A percentile compares a stretch with the other conserved stretches of the same genome.
Conservation (phyloP, 2,113 vertebrate genomes). For the Pygoscelis antarcticus region DNA sequence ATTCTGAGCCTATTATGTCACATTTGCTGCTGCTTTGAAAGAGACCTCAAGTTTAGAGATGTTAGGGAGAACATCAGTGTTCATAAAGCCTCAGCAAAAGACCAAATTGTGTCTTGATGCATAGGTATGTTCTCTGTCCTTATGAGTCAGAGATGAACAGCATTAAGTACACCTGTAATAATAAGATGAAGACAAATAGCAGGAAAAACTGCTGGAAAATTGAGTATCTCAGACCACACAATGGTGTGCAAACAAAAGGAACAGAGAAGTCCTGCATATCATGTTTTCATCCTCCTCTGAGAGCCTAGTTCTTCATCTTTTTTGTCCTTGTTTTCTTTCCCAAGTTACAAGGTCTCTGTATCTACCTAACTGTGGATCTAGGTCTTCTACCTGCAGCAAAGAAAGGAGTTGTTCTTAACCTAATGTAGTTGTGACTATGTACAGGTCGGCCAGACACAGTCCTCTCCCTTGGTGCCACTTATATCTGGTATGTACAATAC, state of each 20-base stretch:
- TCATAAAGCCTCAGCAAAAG: neutral
- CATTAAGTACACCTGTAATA: neutral
- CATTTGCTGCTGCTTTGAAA: neutral
- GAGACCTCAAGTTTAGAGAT: neutral
- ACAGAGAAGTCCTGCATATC: neutral
- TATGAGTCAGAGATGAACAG: neutral
- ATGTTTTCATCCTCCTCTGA: neutral
- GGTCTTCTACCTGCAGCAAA: neutral
- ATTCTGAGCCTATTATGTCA: neutral
- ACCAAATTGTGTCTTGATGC: neutral
- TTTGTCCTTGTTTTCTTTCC: neutral
- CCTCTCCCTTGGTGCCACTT: neutral
- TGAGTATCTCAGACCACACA: neutral
- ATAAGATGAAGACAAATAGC: neutral
- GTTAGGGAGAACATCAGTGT: neutral
- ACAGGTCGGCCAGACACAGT: neutral
- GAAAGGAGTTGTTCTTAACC: neutral
- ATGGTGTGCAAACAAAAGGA: neutral
- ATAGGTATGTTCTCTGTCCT: neutral
- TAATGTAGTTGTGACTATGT: neutral
- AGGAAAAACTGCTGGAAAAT: neutral
- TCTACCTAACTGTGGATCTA: neutral
- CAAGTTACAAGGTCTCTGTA: neutral
- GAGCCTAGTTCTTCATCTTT: neutral
- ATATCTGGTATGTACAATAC: neutral